A percentile compares a stretch with the other conserved stretches of the same genome.
Conservation (phyloP, 2,113 vertebrate species). For the Mola mola region DNA sequence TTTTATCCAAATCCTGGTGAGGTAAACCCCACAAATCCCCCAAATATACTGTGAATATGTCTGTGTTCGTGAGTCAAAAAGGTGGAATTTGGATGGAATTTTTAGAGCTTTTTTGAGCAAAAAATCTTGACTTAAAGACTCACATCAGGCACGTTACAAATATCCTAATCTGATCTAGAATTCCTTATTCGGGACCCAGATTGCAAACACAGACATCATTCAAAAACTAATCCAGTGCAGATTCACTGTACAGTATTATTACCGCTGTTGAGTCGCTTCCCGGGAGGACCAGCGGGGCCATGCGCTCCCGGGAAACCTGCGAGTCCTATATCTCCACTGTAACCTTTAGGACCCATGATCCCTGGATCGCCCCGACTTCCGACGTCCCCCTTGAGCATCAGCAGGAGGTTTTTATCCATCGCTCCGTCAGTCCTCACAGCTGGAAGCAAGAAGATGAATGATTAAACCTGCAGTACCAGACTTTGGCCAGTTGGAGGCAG, state of each 20-base stretch:
- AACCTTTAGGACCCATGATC: slow-evolving; percentile 69
- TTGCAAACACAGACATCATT: no score
- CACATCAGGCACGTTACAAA: no score
- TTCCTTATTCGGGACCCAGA: no score
- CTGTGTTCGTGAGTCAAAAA: no score
- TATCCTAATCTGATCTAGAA: no score
- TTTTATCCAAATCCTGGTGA: no score
- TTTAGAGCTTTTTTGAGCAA: no score
- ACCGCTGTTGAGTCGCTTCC: neutral
- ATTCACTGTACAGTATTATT: neutral
- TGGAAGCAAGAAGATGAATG: slow-evolving; percentile 6
- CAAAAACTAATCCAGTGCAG: no score
- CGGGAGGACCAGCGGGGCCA: slow-evolving; percentile 35
- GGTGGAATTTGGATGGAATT: no score
- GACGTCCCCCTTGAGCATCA: slow-evolving; percentile 61
- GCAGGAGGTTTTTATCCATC: neutral
- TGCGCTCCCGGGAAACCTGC: slow-evolving; percentile 47
- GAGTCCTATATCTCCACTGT: slow-evolving; percentile 58
- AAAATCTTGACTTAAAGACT: no score
- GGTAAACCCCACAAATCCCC: no score
- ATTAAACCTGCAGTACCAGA: neutral
- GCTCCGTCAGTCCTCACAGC: neutral
- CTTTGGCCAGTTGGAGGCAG: neutral
- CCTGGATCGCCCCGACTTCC: slow-evolving; percentile 79
- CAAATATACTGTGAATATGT: no score